Base-by-base conservation (phyloP, 2,113 vertebrate genomes). In the Micromys minutus region DNA sequence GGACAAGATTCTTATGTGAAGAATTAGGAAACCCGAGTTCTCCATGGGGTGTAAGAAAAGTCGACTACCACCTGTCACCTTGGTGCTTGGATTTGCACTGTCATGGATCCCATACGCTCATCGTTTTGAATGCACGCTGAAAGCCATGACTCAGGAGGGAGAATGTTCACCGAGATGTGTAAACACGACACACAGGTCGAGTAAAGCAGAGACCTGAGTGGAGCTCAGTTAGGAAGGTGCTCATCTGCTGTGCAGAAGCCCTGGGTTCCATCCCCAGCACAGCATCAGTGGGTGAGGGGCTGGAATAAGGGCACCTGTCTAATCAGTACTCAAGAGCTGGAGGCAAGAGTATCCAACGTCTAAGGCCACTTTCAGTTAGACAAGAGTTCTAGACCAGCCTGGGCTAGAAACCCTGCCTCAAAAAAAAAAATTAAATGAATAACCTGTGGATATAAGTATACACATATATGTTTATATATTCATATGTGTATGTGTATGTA, bases 161-260 rank as follows among this genome's bases (percentile, higher is more conserved):
- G 79, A 91, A 95, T 26, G 12, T 87, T 42, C 15, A 72, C 24
- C 42, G 80, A 96, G 94, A 81, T 85, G 11, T 34, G 16, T 19
- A 55, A 75, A 11, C 22, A 12, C 31, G 47, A 4, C 47, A 47
- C 57, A 87, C 12, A 71, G 21, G 61, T 45, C 47, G 12, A 26
- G 1, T 26, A 7, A 57, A 57, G 19, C 19, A 8, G 52, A 24
- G 79, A 4, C 55, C 5, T 1, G 10, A 3, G 77, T 57, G 6
- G 22, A 59, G 36, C 55, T 61, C 36, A 26, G n/a, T 12, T 1
- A 9, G 36, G 7, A 21, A 39, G 55, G 21, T 1, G 36, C 36
- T 81, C 11, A 3, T 24, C 36, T 39, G 55, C 12, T 8, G 12
- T n/a, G 5, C 55, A n/a, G 52, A 21, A n/a, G 34, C 77, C 76